A percentile compares a stretch with the other conserved stretches of the same genome.
These are phyloP conservation scores for Achlya flavicornis DNA, from an alignment of 2,888 invertebrate genomes.

Conservation along the genomic window DNA sequence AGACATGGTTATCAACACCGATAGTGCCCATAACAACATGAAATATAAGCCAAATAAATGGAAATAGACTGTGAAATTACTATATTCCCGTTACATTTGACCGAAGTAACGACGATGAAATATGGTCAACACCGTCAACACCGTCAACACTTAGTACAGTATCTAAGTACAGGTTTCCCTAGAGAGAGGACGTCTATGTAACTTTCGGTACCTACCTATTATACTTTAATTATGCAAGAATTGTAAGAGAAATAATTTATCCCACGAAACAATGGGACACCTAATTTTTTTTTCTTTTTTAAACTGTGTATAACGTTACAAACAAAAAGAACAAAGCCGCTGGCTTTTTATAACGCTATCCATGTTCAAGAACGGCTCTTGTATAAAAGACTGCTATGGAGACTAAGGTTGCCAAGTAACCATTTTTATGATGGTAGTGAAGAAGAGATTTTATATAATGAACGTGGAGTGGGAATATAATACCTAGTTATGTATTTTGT, in stretches of 20 bases:
- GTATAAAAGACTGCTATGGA: neutral
- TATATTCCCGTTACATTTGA: neutral
- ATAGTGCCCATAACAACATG: neutral
- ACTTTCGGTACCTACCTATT: too few relatives aligned
- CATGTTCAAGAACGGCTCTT: conserved; percentile 5
- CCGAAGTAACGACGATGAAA: neutral
- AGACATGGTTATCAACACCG: neutral
- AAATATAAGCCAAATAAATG: conserved; percentile 1
- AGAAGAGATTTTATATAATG: neutral
- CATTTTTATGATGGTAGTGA: neutral
- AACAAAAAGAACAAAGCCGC: conserved; percentile 27
- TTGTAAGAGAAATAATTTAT: conserved; percentile 18
- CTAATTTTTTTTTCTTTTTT: conserved; percentile 25
- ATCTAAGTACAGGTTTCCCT: neutral
- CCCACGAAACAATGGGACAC: conserved; percentile 42
- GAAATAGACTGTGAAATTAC: conserved; percentile 9
- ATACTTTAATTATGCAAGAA: conserved; percentile 34
- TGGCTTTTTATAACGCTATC: conserved; percentile 15
- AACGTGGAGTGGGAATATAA: too few relatives aligned
- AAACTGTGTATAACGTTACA: conserved; percentile 36
- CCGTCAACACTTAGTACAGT: too few relatives aligned
- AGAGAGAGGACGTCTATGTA: neutral
- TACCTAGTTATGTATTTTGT: too few relatives aligned
- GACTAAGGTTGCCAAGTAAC: neutral
- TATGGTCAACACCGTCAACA: neutral